Base-by-base conservation (phyloP, 2,797 vertebrate species). In the Acestrorhynchus altus region DNA sequence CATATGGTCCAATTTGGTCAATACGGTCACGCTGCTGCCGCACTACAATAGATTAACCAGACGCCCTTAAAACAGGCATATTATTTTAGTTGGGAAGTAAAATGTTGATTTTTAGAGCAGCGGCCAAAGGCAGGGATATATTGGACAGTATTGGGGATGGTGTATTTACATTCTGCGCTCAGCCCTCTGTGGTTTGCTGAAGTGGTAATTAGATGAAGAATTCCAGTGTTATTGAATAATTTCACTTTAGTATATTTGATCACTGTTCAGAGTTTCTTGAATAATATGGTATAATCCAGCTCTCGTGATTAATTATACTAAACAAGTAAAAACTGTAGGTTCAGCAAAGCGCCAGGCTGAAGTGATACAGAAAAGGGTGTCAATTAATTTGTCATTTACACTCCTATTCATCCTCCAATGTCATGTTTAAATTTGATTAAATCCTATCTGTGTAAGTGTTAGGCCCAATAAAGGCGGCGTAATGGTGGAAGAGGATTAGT, bases 401-500 rank as follows among this genome's bases (percentile, higher is more conserved):
- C 68, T 70, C 66, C 76, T 75, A 52, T 81, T 81, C 78, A 78
- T 72, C 76, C 76, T 79, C 76, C 69, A 77, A 83, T 49, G 47
- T 76, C 83, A 81, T 83, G 81, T 78, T 83, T 81, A 84, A 78
- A 83, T 83, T 81, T 85, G 81, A 81, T 79, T 83, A 83, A 85
- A 83, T 81, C 73, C 69, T 65, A 79, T 81, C 82, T 86, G 81
- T 84, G 79, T 77, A 83, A 83, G 75, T 82, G 84, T 76, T 81
- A 81, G 54, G 67, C 72, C 66, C 72, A 81, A 83, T 85, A 83
- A 83, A 84, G 76, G 80, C 39, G 44, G 90, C 88, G 91, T 91
- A 90, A 91, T 87, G 90, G 91, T 81, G 90, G 90, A 88, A 85
- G 91, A 90, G 90, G 92, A 89, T 92, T 92, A 92, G 90, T 90